phyloP scores from a whole-genome alignment of 1,140 invertebrate genomes.

The Cyrtorhinus lividipennis region DNA sequence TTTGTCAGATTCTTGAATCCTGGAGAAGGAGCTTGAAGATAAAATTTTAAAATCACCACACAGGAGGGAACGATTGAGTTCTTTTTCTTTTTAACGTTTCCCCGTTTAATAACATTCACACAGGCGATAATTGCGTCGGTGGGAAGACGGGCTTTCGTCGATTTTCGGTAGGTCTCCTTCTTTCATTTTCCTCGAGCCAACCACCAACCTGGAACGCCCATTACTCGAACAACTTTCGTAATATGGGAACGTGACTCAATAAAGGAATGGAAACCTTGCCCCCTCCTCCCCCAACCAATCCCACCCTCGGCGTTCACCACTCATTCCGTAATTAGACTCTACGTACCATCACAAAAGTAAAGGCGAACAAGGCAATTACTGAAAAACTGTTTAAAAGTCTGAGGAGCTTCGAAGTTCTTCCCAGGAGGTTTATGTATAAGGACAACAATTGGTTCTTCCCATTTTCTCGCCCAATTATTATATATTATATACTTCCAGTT shows the following conservation, averaged over 20 bases:
- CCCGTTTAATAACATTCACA: neutral
- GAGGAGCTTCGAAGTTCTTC: neutral
- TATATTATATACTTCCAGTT: neutral
- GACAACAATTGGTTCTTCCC: neutral
- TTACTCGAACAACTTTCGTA: neutral
- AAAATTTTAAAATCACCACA: too few relatives aligned
- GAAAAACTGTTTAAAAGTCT: neutral
- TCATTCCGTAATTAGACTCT: too few relatives aligned
- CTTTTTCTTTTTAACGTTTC: too few relatives aligned
- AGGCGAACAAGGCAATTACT: neutral
- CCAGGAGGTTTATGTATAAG: neutral
- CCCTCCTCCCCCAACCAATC: neutral
- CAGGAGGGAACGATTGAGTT: neutral
- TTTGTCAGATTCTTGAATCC: too few relatives aligned
- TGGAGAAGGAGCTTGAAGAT: too few relatives aligned
- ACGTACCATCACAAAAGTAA: neutral
- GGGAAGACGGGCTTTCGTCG: neutral
- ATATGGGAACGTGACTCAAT: neutral
- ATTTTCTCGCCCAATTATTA: neutral
- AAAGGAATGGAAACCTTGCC: neutral
- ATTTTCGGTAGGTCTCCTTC: too few relatives aligned
- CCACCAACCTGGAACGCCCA: neutral
- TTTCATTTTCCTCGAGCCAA: too few relatives aligned
- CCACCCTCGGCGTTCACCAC: too few relatives aligned
- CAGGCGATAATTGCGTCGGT: neutral